phyloP scores from a whole-genome alignment of 2,797 vertebrate genomes.

The Scomberomorus guttatus region DNA sequence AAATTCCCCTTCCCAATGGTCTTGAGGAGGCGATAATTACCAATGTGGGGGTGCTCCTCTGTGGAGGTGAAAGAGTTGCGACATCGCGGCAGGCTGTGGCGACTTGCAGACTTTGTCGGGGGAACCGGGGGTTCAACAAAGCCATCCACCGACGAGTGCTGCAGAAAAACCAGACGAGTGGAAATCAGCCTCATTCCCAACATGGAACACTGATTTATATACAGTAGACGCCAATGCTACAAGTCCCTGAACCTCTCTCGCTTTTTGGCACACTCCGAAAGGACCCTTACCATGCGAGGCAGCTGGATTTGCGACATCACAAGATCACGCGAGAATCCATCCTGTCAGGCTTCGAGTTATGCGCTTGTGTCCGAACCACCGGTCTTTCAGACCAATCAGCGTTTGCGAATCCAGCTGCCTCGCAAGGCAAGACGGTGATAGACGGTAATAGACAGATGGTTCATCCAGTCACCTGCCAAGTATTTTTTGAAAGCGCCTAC shows the following conservation, averaged over 20 bases:
- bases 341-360: too few relatives aligned
- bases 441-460: too few relatives aligned
- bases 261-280: slow-evolving; percentile 27
- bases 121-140: slow-evolving; percentile 89
- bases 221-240: not conserved
- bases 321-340: too few relatives aligned
- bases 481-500: too few relatives aligned
- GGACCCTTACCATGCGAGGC: too few relatives aligned
- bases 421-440: too few relatives aligned
- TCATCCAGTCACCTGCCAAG: too few relatives aligned
- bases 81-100: slow-evolving; percentile 93
- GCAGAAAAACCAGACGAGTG: slow-evolving; percentile 24
- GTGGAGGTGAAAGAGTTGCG: slow-evolving; percentile 94
- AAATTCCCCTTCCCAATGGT: slow-evolving; percentile 98
- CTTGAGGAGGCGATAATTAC: slow-evolving; percentile 96
- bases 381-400: too few relatives aligned
- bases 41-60: slow-evolving; percentile 95
- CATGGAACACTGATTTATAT: slow-evolving; percentile 13
- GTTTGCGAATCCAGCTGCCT: too few relatives aligned
- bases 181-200: slow-evolving; percentile 36
- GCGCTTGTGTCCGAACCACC: too few relatives aligned
- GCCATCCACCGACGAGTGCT: slow-evolving; percentile 95
- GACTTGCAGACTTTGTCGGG: slow-evolving; percentile 92
- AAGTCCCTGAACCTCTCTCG: slow-evolving; percentile 1
- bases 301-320: too few relatives aligned